phyloP scores from a whole-genome alignment of 2,888 invertebrate genomes.

The Cyaniris semiargus region DNA sequence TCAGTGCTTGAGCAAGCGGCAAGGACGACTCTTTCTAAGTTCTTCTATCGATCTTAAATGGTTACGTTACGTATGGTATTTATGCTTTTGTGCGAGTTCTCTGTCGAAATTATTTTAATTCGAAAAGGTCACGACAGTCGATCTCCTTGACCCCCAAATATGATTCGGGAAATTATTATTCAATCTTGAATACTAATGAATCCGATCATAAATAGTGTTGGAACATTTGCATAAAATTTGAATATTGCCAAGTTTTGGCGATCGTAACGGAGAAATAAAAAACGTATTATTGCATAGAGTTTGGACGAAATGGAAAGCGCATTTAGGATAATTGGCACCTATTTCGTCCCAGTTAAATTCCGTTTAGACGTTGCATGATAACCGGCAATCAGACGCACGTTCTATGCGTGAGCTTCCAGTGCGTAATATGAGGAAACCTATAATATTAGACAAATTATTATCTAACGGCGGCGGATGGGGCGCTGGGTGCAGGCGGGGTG shows the following conservation, averaged over 20 bases:
- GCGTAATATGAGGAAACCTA: conserved; percentile 68
- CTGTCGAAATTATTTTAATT: conserved; percentile 73
- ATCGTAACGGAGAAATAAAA: neutral
- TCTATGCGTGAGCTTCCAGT: conserved; percentile 48
- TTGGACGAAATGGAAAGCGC: conserved; percentile 11
- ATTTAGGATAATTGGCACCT: conserved; percentile 9
- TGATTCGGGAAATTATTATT: conserved; percentile 56
- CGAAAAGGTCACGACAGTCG: conserved; percentile 70
- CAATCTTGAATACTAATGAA: conserved; percentile 38
- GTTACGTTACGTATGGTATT: conserved; percentile 74
- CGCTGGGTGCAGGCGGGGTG: conserved; percentile 41
- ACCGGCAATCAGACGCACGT: conserved; percentile 48
- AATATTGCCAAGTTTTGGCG: conserved; percentile 28
- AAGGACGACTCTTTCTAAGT: conserved; percentile 78
- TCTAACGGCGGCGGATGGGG: conserved; percentile 49
- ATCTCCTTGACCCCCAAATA: conserved; percentile 68
- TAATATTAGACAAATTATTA: conserved; percentile 56
- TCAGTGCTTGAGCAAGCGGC: conserved; percentile 77
- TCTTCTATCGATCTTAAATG: conserved; percentile 65
- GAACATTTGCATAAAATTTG: conserved; percentile 25
- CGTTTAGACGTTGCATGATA: conserved; percentile 52
- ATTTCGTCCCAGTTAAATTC: conserved; percentile 39
- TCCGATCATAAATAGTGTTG: neutral
- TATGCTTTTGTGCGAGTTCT: conserved; percentile 62
- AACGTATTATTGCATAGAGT: neutral